Evolutionary conservation across 2,888 invertebrate species (phyloP), one percentile per base, ranked within the genome.

Genomic region (Agriopis leucophaearia): DNA sequence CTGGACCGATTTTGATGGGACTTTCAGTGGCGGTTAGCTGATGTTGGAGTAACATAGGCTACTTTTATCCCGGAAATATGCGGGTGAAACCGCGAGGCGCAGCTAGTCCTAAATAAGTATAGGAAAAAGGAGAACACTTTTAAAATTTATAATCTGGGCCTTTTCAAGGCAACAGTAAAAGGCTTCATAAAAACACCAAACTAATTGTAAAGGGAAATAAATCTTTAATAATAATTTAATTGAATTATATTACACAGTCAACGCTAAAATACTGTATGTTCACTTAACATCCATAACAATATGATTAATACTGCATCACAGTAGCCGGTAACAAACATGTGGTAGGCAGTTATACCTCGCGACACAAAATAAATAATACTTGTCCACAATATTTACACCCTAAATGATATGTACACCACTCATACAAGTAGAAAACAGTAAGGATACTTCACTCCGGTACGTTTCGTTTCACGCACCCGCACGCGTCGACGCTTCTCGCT

Each of bases 181-280:
- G 38, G 38, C 1, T 38, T 15, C 36, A 52, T 38, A 38, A 75
- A 88, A 87, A 85, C 77, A 74, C 80, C 52, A 54, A 64, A 62
- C 63, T 69, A 75, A 79, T 75, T 75, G 83, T 73, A 78, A 80
- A 87, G 85, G 84, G 78, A 83, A 84, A 88, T 84, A 80, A 86
- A 89, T 86, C 85, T 91, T 92, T 93, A 91, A 88, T 92, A 88
- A 91, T 92, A 92, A 94, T 90, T 93, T 93, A 92, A 88, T 85
- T 87, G 87, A 87, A 90, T 89, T 90, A 91, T 87, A 88, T 87
- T 88, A 92, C 88, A 92, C 91, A 92, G 92, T 92, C 92, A 92
- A 90, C 81, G 83, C 89, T 92, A 92, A 91, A 92, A 91, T 93
- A 93, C 92, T 93, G 92, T 85, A 84, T 81, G 80, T 88, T 90